These are phyloP conservation scores for Gnathochromis pfefferi DNA, from an alignment of 2,113 vertebrate genomes.

Conservation along the genomic window DNA sequence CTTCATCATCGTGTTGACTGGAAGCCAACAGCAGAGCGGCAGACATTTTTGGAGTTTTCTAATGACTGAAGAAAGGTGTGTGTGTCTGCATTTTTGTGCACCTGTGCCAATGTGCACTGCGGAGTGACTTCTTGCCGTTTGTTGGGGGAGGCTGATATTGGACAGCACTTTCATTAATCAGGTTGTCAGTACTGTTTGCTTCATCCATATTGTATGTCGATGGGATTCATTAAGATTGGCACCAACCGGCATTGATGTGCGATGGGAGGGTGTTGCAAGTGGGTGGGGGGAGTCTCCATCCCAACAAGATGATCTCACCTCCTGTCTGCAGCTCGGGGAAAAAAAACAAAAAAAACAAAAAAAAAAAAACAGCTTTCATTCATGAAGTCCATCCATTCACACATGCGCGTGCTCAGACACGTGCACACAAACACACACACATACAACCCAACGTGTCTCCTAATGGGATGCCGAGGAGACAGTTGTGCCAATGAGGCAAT, in stretches of 20 bases:
- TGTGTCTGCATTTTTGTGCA: not conserved
- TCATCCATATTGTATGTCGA: not conserved
- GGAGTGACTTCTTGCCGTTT: not conserved
- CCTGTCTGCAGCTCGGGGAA: constrained; percentile 50
- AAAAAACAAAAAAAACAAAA: not conserved
- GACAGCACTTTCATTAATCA: constrained; percentile 26
- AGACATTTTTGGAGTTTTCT: not conserved
- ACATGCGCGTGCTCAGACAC: not conserved
- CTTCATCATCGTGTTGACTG: not conserved
- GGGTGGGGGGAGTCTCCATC: constrained; percentile 46
- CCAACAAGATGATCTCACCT: constrained; percentile 68
- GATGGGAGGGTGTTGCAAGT: not conserved
- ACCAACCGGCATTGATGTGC: constrained; percentile 35
- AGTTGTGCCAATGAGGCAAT: constrained; percentile 37
- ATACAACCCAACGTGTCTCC: not conserved
- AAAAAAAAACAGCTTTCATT: constrained; percentile 49
- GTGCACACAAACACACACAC: not conserved
- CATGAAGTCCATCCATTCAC: constrained; percentile 57
- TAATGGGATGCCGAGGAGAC: constrained; percentile 20
- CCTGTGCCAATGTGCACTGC: not conserved
- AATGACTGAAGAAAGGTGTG: not conserved
- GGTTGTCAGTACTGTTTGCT: not conserved
- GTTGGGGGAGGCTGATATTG: not conserved
- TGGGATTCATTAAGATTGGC: constrained; percentile 56
- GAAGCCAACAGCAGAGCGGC: not conserved